phyloP scores from a whole-genome alignment of 2,888 invertebrate genomes.

The Epsilonema sp. region DNA sequence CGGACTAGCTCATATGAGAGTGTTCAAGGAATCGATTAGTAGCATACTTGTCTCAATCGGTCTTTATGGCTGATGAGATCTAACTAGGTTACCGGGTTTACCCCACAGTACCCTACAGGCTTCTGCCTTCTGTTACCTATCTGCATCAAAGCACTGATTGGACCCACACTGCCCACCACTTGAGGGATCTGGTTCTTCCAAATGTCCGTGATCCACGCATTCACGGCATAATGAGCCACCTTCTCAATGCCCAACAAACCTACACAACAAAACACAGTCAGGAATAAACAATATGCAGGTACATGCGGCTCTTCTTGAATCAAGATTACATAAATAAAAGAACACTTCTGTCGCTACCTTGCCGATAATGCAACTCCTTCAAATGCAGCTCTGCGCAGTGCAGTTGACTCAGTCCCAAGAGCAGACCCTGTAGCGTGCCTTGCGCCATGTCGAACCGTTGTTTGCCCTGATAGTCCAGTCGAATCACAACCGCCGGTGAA shows the following conservation, averaged over 20 bases:
- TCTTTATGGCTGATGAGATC: too few relatives aligned
- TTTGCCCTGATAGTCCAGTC: constrained; percentile 85
- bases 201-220: constrained; percentile 97
- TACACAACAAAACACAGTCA: too few relatives aligned
- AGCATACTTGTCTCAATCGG: too few relatives aligned
- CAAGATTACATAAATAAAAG: too few relatives aligned
- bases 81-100: too few relatives aligned
- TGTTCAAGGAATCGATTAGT: too few relatives aligned
- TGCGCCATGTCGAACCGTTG: constrained; percentile 61
- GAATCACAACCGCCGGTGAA: constrained; percentile 71
- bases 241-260: constrained; percentile 67
- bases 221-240: constrained; percentile 52
- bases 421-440: constrained; percentile 55
- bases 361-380: constrained; percentile 52
- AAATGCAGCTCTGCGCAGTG: constrained; percentile 76
- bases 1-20: too few relatives aligned
- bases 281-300: too few relatives aligned
- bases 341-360: too few relatives aligned
- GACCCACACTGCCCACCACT: constrained; percentile 81
- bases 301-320: too few relatives aligned
- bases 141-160: constrained; percentile 77
- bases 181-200: constrained; percentile 75
- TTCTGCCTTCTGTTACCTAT: constrained; percentile 43
- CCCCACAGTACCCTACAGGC: too few relatives aligned
- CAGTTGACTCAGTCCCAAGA: constrained; percentile 77